Evolutionary conservation across 2,888 invertebrate species (phyloP).

Genomic region (Sinotaia quadrata): DNA sequence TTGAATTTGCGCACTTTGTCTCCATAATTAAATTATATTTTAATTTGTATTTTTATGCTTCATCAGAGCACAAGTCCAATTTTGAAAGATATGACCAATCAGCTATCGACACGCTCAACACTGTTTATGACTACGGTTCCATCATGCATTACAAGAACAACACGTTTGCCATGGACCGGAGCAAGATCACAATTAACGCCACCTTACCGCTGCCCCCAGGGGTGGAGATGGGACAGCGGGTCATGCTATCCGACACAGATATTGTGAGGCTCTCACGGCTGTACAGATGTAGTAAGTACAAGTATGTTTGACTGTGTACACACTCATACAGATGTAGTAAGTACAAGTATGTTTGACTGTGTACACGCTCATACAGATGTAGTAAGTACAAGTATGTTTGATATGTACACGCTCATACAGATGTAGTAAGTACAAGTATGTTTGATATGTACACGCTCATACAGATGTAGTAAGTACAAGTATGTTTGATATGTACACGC

Average conservation of each 20-base stretch:
- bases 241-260: slow-evolving; percentile 70
- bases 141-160: slow-evolving; percentile 83
- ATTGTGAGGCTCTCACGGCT: slow-evolving; percentile 71
- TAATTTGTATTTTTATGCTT: too few relatives aligned
- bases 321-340: slow-evolving; percentile 69
- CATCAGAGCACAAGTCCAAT: slow-evolving; percentile 73
- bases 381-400: too few relatives aligned
- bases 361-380: slow-evolving; percentile 70
- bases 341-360: too few relatives aligned
- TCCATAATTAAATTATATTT: too few relatives aligned
- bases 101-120: slow-evolving; percentile 73
- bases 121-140: slow-evolving; percentile 84
- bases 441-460: too few relatives aligned
- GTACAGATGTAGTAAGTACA: slow-evolving; percentile 63
- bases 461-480: slow-evolving; percentile 59
- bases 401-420: slow-evolving; percentile 72
- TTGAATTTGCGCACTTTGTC: too few relatives aligned
- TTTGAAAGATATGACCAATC: slow-evolving; percentile 68
- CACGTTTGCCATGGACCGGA: slow-evolving; percentile 72
- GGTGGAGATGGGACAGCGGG: slow-evolving; percentile 73
- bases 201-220: slow-evolving; percentile 36
- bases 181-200: slow-evolving; percentile 71
- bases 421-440: slow-evolving; percentile 50
- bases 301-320: too few relatives aligned
- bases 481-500: too few relatives aligned